Base-by-base conservation (phyloP, 1,140 invertebrate species). In the Formica selysi region DNA sequence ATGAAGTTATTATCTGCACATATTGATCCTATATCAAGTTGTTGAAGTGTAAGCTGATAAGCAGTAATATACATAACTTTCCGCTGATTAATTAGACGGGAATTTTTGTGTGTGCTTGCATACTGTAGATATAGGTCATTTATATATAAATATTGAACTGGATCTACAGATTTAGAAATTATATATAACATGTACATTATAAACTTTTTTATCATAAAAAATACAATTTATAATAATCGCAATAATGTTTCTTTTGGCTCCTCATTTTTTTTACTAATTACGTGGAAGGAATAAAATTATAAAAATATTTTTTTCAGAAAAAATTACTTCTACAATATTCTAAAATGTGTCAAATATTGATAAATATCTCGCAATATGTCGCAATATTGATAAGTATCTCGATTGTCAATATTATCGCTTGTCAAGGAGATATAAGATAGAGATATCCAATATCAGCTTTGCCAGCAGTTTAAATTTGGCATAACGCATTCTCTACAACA, bases 401-500 rank as follows among this genome's bases (percentile, higher is more conserved):
- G 16, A 59, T 73, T 73, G 51, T 83, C 61, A 76, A 4, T 76
- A 71, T 59, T 38, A 64, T 10, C 61, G 71, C 29, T 65, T 71
- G 48, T 51, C 48, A 41, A 29, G 3, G 16, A 80, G 19, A 64
- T 76, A 57, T 80, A 51, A 78, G 51, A 22, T 54, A 89, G 32
- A 76, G 29, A 51, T 89, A 86, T 76, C 59, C 44, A 73, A 67
- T 76, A 83, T 83, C 87, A 89, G 88, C 85, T 89, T 64, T 76
- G 73, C 54, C 85, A 87, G 67, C 71, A 86, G 87, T 93, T 93
- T 88, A 88, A 93, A 94, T 88, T 92, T 92, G 89, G 80, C 78
- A 86, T 91, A 88, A 86, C 83, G 76, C 74, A 87, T 89, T 89
- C 88, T 78, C 80, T 87, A 91, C 84, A 76, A 22, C 22, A 91